Evolutionary conservation across 2,113 vertebrate species (phyloP).

Genomic region (Sinocyclocheilus anshuiensis): DNA sequence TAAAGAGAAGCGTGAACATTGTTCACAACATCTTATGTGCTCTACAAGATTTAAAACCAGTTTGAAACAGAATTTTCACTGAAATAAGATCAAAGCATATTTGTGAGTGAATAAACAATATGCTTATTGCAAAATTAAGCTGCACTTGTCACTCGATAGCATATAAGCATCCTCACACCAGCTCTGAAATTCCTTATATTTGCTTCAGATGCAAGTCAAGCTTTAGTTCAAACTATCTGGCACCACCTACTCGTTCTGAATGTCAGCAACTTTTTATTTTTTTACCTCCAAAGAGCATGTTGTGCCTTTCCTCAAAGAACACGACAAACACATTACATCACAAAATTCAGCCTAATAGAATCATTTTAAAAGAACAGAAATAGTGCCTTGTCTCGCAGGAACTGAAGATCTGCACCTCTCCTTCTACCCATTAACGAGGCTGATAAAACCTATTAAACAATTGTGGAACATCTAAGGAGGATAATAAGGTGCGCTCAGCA

Average conservation of each 20-base stretch:
- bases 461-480: constrained; percentile 39
- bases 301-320: background rate
- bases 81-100: constrained; percentile 15
- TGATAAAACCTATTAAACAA: constrained; percentile 29
- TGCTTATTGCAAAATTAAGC: constrained; percentile 13
- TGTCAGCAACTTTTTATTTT: background rate
- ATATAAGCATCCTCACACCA: background rate
- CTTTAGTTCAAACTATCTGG: background rate
- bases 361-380: background rate
- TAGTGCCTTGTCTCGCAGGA: background rate
- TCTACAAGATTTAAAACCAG: background rate
- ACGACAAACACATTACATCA: background rate
- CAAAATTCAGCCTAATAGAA: constrained; percentile 5
- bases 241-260: background rate
- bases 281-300: too few species aligned
- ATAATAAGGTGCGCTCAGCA: constrained; percentile 21
- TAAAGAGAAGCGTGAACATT: background rate
- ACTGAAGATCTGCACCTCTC: background rate
- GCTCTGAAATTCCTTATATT: background rate
- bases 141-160: background rate
- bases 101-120: background rate
- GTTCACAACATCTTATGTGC: background rate
- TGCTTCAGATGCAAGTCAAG: background rate
- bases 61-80: background rate
- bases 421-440: background rate